Evolutionary conservation across 1,140 invertebrate species (phyloP).

Genomic region (Dreissena polymorpha): DNA sequence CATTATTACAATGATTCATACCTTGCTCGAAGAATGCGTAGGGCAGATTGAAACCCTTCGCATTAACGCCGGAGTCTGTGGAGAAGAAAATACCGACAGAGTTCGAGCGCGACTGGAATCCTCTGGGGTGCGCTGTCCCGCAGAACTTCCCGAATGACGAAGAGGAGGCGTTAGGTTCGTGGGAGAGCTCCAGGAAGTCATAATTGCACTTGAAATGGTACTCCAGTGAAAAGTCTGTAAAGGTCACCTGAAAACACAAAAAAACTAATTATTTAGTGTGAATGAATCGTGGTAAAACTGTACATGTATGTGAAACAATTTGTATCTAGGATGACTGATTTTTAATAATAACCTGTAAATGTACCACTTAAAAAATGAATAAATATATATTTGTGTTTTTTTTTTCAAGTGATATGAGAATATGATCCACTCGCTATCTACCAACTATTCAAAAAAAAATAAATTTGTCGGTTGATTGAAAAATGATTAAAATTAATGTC

Average conservation of each 20-base stretch:
- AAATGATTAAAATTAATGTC: too few relatives aligned
- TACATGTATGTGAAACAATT: too few relatives aligned
- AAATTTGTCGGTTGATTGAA: too few relatives aligned
- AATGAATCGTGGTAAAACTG: too few relatives aligned
- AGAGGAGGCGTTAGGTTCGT: constrained; percentile 85
- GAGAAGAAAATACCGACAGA: constrained; percentile 91
- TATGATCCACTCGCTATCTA: too few relatives aligned
- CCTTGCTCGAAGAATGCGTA: constrained; percentile 70
- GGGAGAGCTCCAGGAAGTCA: constrained; percentile 93
- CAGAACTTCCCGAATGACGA: constrained; percentile 87
- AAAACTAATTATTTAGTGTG: too few relatives aligned
- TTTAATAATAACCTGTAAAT: too few relatives aligned
- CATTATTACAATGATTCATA: not conserved
- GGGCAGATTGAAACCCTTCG: constrained; percentile 77
- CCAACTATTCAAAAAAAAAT: too few relatives aligned
- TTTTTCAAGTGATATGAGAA: too few relatives aligned
- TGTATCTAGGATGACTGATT: too few relatives aligned
- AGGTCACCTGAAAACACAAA: constrained; percentile 84
- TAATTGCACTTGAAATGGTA: constrained; percentile 96
- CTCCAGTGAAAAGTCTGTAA: constrained; percentile 97
- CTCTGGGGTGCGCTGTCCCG: constrained; percentile 85
- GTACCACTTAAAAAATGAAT: too few relatives aligned
- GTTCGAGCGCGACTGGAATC: constrained; percentile 95
- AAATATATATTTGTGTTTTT: too few relatives aligned
- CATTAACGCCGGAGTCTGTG: constrained; percentile 91